These are phyloP conservation scores for Mus spicilegus DNA, from an alignment of 2,113 vertebrate genomes.

Conservation along the genomic window DNA sequence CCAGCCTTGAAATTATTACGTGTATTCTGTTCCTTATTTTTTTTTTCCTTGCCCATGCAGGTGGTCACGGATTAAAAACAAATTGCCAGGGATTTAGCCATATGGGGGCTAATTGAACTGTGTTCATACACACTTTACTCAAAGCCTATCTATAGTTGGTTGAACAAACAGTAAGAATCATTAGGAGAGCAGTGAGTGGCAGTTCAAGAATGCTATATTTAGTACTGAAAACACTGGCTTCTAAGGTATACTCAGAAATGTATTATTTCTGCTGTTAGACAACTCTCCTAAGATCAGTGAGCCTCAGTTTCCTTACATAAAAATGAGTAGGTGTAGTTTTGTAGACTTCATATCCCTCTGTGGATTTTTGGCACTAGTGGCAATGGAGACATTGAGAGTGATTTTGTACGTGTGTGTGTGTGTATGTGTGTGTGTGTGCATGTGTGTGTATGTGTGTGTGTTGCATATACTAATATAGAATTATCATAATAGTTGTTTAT, in stretches of 20 bases:
- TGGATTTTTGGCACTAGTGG: neutral
- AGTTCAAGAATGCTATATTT: neutral
- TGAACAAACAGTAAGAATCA: constrained; percentile 50
- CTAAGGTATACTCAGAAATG: neutral
- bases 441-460: neutral
- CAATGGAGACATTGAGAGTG: neutral
- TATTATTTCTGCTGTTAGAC: neutral
- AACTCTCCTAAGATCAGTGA: neutral
- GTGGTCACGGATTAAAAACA: constrained; percentile 14
- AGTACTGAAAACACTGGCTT: neutral
- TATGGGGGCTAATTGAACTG: constrained; percentile 19
- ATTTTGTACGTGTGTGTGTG: neutral
- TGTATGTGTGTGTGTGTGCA: neutral
- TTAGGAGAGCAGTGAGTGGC: neutral
- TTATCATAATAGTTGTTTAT: neutral
- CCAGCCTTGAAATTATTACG: constrained; percentile 43
- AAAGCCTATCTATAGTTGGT: neutral
- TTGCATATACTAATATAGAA: neutral
- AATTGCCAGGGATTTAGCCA: constrained; percentile 26
- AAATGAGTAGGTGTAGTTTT: neutral
- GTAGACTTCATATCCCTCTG: neutral
- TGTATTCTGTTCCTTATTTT: constrained; percentile 8
- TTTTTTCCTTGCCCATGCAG: constrained; percentile 29
- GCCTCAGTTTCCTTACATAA: neutral
- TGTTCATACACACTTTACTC: constrained; percentile 10